Percentiles rank a stretch among this genome's conserved stretches.
These are phyloP conservation scores for Microvelia longipes DNA, from an alignment of 1,140 invertebrate species.

Conservation along the genomic window DNA sequence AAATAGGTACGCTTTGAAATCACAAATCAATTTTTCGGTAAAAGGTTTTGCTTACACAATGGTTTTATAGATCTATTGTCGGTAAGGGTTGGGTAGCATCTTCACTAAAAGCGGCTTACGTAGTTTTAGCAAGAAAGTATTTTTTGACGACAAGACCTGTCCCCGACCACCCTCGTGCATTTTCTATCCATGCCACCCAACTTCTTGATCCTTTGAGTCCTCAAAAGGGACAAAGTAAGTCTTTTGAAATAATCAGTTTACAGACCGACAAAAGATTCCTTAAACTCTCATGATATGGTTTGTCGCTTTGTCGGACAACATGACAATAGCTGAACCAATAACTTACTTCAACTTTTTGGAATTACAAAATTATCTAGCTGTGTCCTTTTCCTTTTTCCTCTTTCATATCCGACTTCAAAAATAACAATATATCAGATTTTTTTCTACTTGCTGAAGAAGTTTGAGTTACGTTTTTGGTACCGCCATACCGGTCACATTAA, in stretches of 20 bases:
- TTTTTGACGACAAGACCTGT: too few species aligned
- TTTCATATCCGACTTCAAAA: too few species aligned
- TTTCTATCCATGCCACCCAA: not conserved
- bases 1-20: not conserved
- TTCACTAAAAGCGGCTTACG: not conserved
- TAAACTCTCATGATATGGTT: not conserved
- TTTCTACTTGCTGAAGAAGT: too few species aligned
- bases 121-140: too few species aligned
- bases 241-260: not conserved
- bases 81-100: not conserved
- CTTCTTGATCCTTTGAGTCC: not conserved
- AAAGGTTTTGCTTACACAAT: not conserved
- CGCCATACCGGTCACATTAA: too few species aligned
- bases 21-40: not conserved
- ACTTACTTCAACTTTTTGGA: too few species aligned
- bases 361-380: too few species aligned
- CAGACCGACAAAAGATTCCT: not conserved
- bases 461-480: too few species aligned
- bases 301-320: not conserved
- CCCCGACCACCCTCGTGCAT: too few species aligned
- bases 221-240: not conserved
- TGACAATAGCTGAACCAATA: not conserved
- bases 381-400: too few species aligned
- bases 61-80: not conserved
- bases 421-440: too few species aligned